These are phyloP conservation scores for Brotogeris chrysoptera DNA, from an alignment of 2,797 vertebrate genomes.

Conservation along the genomic window DNA sequence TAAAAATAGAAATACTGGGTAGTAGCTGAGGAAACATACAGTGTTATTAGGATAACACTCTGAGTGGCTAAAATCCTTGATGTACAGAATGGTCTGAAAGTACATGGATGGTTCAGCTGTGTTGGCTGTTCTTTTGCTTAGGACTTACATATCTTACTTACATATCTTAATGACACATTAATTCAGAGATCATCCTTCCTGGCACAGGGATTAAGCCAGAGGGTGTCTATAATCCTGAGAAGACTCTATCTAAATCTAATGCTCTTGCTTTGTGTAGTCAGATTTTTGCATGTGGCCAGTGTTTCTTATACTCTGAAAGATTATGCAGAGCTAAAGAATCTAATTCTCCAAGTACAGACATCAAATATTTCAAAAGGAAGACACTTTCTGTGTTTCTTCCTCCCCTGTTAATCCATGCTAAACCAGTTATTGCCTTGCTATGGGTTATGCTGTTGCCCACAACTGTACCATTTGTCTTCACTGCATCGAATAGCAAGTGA, in stretches of 20 bases:
- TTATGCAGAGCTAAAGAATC: neutral
- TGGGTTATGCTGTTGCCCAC: neutral
- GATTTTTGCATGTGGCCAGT: neutral
- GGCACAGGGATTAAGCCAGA: constrained; percentile 3
- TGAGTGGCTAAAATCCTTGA: neutral
- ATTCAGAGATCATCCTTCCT: constrained; percentile 3
- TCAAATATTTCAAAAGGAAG: neutral
- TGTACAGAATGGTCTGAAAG: neutral
- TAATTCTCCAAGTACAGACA: neutral
- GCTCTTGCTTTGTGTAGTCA: neutral
- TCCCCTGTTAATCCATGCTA: neutral
- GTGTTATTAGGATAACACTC: neutral
- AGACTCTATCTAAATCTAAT: neutral
- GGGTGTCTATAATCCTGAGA: neutral
- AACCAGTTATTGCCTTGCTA: neutral
- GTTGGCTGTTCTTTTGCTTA: neutral
- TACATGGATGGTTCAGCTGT: neutral
- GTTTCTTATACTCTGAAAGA: neutral
- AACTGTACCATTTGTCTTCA: neutral
- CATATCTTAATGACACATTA: neutral
- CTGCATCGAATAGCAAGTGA: neutral
- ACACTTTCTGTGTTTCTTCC: neutral
- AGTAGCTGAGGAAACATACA: neutral
- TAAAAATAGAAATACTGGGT: neutral
- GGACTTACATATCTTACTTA: neutral